Evolutionary conservation across 2,797 vertebrate genomes (phyloP).

Genomic region (Ctenosaura bakeri): DNA sequence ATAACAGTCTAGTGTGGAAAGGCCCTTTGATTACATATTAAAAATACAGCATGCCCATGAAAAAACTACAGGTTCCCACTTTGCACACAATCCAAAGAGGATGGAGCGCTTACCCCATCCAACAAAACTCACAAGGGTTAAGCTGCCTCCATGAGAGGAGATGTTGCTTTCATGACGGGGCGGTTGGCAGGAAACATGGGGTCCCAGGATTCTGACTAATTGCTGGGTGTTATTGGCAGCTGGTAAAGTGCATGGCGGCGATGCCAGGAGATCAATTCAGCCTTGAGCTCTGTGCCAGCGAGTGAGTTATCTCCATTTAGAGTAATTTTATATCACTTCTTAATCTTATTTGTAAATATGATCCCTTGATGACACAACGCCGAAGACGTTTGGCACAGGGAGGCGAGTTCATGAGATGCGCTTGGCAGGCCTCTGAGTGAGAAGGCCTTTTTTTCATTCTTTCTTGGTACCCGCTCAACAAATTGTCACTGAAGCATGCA

Average conservation of each 20-base stretch:
- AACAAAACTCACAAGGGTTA: constrained; percentile 59
- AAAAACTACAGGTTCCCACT: background rate
- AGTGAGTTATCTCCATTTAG: constrained; percentile 73
- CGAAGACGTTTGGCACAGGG: constrained; percentile 67
- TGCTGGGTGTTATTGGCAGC: constrained; percentile 74
- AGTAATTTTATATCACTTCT: constrained; percentile 73
- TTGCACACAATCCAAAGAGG: background rate
- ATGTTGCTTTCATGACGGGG: constrained; percentile 70
- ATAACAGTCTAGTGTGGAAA: no score
- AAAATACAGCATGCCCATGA: no score
- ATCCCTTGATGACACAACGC: constrained; percentile 64
- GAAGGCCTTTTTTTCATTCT: constrained; percentile 33
- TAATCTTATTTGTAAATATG: constrained; percentile 74
- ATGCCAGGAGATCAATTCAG: constrained; percentile 76
- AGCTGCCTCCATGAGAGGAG: constrained; percentile 50
- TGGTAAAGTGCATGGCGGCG: background rate
- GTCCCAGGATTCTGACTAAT: constrained; percentile 66
- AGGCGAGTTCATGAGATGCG: constrained; percentile 36
- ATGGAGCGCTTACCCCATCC: background rate
- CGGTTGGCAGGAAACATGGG: constrained; percentile 58
- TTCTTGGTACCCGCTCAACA: constrained; percentile 16
- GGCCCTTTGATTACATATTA: no score
- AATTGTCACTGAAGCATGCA: constrained; percentile 20
- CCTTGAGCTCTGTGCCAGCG: constrained; percentile 62
- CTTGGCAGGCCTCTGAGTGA: constrained; percentile 55